Percentiles rank a stretch among this genome's conserved stretches.
Conservation (phyloP, 92 coral and sea anemone species). For the Phenganax subtilis region DNA sequence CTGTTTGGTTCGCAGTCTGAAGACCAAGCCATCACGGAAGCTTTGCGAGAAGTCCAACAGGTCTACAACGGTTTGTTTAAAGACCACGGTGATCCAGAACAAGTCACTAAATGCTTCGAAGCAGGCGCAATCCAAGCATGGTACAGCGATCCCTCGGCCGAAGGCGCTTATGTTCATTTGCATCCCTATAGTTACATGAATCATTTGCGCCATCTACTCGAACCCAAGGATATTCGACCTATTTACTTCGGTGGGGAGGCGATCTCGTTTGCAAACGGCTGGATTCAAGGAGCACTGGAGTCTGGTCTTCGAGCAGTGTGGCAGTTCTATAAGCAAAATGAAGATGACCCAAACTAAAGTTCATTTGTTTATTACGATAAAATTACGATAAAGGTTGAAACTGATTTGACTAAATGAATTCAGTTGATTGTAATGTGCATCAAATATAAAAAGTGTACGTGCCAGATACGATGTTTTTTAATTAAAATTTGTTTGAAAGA, state of each 20-base stretch:
- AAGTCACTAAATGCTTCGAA: constrained; percentile 44
- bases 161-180: constrained; percentile 46
- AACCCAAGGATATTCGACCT: constrained; percentile 21
- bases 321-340: constrained; percentile 51
- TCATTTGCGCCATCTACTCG: constrained; percentile 35
- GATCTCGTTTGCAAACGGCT: constrained; percentile 53
- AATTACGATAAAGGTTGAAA: no score
- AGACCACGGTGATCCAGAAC: not conserved
- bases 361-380: no score
- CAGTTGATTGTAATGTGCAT: no score
- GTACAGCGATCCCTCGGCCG: constrained; percentile 55
- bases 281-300: constrained; percentile 61
- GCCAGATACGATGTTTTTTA: no score
- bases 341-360: constrained; percentile 8
- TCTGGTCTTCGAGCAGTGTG: constrained; percentile 55
- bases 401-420: no score
- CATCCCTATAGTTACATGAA: constrained; percentile 49
- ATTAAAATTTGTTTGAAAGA: no score
- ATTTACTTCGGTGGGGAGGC: constrained; percentile 53
- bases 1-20: constrained; percentile 50
- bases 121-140: constrained; percentile 53
- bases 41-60: constrained; percentile 42
- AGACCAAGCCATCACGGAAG: constrained; percentile 49
- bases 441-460: no score
- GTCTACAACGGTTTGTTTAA: constrained; percentile 34